Conservation (phyloP, 1,140 invertebrate species). For the Drosophila carrolli region DNA sequence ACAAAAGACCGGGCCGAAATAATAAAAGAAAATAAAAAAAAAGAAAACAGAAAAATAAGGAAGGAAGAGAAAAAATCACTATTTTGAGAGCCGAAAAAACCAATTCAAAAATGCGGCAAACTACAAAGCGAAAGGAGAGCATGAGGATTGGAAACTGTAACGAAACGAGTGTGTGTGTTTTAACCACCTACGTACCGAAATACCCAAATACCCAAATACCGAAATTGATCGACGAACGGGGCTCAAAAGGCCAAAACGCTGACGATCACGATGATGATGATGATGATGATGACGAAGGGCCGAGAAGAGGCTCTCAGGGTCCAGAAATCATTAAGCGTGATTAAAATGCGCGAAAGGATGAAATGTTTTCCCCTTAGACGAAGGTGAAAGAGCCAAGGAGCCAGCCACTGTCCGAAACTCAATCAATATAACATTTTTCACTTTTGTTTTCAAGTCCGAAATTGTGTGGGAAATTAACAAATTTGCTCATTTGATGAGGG, state of each 20-base stretch:
- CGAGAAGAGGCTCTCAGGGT: conserved; percentile 24
- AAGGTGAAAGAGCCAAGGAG: conserved; percentile 4
- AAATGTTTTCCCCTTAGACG: conserved; percentile 45
- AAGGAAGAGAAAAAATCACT: conserved; percentile 48
- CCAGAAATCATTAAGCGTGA: conserved; percentile 68
- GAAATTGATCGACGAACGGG: conserved; percentile 29
- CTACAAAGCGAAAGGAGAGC: conserved; percentile 56
- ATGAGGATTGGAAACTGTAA: conserved; percentile 72
- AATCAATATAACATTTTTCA: conserved; percentile 46
- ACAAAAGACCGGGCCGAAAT: conserved; percentile 43
- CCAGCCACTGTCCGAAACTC: conserved; percentile 10
- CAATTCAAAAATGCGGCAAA: conserved; percentile 80
- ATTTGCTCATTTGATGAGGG: conserved; percentile 48
- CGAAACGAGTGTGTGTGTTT: conserved; percentile 51
- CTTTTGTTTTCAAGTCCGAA: conserved; percentile 25
- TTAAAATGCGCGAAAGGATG: conserved; percentile 67
- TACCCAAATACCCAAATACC: conserved; percentile 27
- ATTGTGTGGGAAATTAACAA: conserved; percentile 42
- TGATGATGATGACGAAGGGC: conserved; percentile 23
- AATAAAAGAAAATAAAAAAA: conserved; percentile 8
- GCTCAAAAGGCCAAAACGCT: conserved; percentile 1
- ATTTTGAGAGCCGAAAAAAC: conserved; percentile 68
- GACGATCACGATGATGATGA: conserved; percentile 6
- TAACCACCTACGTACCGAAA: conserved; percentile 63
- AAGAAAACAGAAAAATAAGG: conserved; percentile 5